Evolutionary conservation across 2,797 vertebrate genomes (phyloP).

Genomic region (Valencia hispanica): DNA sequence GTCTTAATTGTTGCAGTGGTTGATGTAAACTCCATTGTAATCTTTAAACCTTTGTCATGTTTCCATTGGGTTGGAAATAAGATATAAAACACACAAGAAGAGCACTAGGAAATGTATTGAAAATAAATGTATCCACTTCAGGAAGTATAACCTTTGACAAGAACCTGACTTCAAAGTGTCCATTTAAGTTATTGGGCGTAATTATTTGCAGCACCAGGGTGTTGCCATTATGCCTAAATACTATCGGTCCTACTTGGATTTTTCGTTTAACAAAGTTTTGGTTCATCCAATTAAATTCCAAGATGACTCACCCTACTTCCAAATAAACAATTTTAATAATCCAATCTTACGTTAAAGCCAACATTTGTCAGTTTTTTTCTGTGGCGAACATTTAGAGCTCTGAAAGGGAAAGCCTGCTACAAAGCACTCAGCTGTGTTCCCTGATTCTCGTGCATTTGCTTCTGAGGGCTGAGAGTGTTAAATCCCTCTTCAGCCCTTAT

Average conservation of each 20-base stretch:
- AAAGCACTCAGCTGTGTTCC: conserved; percentile 74
- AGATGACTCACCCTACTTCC: neutral
- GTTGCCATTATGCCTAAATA: conserved; percentile 2
- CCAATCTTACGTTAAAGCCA: conserved; percentile 3
- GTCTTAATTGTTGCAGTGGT: too few relatives aligned
- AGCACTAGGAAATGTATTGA: too few relatives aligned
- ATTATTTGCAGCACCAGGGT: neutral
- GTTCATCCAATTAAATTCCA: conserved; percentile 8
- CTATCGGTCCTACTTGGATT: neutral
- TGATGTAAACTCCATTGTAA: too few relatives aligned
- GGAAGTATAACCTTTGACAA: neutral
- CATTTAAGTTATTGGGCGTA: too few relatives aligned
- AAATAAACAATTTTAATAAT: conserved; percentile 11
- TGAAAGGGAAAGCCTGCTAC: conserved; percentile 34
- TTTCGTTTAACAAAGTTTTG: conserved; percentile 2
- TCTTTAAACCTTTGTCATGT: neutral
- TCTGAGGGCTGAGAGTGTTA: conserved; percentile 77
- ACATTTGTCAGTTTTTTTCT: conserved; percentile 43
- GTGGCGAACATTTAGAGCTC: conserved; percentile 50
- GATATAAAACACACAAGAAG: too few relatives aligned
- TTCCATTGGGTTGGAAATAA: neutral
- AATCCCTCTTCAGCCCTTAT: conserved; percentile 77
- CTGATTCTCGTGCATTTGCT: conserved; percentile 72
- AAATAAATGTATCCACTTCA: too few relatives aligned
- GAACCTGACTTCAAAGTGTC: too few relatives aligned